Percentiles rank a stretch among this genome's conserved stretches.
Evolutionary conservation across 2,113 vertebrate species (phyloP).

Genomic region (Acrocephalus arundinaceus): DNA sequence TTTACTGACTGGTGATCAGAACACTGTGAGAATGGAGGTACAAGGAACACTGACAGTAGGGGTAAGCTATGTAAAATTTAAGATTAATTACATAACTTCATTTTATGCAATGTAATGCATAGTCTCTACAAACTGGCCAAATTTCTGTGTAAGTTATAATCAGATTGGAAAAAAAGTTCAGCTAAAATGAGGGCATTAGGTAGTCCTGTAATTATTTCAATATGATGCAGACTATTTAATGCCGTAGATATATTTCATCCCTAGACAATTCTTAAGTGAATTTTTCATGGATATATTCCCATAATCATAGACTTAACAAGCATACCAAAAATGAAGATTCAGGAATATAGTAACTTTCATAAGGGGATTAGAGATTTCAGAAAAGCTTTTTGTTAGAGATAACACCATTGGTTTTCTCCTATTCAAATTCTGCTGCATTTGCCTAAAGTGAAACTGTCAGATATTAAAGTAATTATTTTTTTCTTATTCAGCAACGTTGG

Average conservation of each 20-base stretch:
- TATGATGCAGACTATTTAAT: not conserved
- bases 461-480: not conserved
- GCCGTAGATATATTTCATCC: not conserved
- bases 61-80: not conserved
- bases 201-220: conserved; percentile 4
- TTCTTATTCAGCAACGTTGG: not conserved
- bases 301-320: conserved; percentile 23
- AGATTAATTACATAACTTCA: not conserved
- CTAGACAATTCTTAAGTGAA: not conserved
- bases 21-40: not conserved
- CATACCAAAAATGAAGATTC: not conserved
- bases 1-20: not conserved
- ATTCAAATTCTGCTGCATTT: not conserved
- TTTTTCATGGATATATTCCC: conserved; percentile 31
- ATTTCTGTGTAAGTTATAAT: not conserved
- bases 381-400: not conserved
- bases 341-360: not conserved
- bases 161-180: not conserved
- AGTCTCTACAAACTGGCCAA: not conserved
- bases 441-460: not conserved
- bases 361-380: not conserved
- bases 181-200: not conserved
- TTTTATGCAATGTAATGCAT: not conserved
- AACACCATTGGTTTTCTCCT: not conserved
- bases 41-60: not conserved